These are phyloP conservation scores for Murina feae DNA, from an alignment of 2,113 vertebrate species.

Conservation along the genomic window DNA sequence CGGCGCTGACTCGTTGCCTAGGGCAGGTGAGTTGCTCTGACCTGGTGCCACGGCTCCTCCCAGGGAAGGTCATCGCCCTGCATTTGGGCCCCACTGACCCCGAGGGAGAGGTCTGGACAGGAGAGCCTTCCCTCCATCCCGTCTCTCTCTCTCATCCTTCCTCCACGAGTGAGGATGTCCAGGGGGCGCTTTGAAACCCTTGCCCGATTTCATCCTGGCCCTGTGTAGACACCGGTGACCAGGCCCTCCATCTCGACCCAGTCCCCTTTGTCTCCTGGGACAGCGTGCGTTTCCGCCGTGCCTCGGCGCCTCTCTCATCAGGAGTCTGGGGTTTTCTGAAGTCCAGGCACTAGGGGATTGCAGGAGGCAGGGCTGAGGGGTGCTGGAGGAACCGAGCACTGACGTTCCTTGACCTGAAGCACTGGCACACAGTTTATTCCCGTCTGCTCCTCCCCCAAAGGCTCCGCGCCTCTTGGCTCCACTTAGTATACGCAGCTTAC, in stretches of 20 bases:
- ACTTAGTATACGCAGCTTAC: background rate
- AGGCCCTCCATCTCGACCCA: background rate
- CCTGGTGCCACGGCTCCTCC: fast-evolving
- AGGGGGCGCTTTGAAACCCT: background rate
- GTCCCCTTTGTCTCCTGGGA: background rate
- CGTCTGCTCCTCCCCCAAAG: background rate
- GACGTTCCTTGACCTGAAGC: background rate
- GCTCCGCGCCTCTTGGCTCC: background rate
- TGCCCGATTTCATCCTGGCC: background rate
- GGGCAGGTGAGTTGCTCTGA: fast-evolving
- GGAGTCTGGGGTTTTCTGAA: background rate
- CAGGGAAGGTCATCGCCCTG: background rate
- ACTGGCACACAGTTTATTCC: background rate
- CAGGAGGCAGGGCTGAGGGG: background rate
- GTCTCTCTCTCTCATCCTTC: background rate
- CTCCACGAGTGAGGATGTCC: background rate
- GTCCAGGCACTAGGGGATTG: background rate
- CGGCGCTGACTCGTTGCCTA: no score
- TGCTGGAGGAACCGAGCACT: background rate
- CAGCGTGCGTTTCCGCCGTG: background rate
- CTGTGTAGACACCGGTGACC: background rate
- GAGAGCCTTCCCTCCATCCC: background rate
- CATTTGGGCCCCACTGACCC: background rate
- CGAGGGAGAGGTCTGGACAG: background rate
- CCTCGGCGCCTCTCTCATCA: background rate